Conservation (phyloP, 1,140 invertebrate genomes). For the Dendrolimus kikuchii region DNA sequence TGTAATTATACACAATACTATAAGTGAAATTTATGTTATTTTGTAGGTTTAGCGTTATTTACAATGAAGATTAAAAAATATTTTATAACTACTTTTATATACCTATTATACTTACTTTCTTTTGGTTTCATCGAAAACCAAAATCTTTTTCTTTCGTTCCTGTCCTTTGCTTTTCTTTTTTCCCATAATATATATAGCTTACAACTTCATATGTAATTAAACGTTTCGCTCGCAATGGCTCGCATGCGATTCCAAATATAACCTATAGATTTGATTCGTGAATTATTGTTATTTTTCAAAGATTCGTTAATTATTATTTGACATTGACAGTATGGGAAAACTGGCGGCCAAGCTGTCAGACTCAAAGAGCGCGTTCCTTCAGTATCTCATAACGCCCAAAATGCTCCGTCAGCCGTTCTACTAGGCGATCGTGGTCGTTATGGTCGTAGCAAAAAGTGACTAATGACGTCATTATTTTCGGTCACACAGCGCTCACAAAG, state of each 20-base stretch:
- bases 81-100: background rate
- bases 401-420: no score
- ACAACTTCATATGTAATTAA: background rate
- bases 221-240: background rate
- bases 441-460: no score
- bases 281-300: background rate
- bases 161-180: slow-evolving; percentile 51
- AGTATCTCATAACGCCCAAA: no score
- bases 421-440: no score
- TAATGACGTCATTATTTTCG: no score
- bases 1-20: slow-evolving; percentile 28
- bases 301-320: background rate
- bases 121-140: slow-evolving; percentile 69
- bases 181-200: slow-evolving; percentile 29
- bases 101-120: slow-evolving; percentile 40
- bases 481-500: no score
- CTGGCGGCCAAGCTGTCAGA: no score
- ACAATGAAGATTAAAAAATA: slow-evolving; percentile 4
- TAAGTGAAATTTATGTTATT: slow-evolving; percentile 7
- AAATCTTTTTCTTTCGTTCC: slow-evolving; percentile 55
- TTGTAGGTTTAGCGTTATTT: background rate
- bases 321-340: slow-evolving; percentile 2
- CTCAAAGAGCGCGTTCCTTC: no score
- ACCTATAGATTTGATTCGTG: background rate
- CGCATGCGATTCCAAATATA: background rate